Percentiles rank a stretch among this genome's conserved stretches.
Conservation (phyloP, 1,140 invertebrate species). For the Temnothorax longispinosus region DNA sequence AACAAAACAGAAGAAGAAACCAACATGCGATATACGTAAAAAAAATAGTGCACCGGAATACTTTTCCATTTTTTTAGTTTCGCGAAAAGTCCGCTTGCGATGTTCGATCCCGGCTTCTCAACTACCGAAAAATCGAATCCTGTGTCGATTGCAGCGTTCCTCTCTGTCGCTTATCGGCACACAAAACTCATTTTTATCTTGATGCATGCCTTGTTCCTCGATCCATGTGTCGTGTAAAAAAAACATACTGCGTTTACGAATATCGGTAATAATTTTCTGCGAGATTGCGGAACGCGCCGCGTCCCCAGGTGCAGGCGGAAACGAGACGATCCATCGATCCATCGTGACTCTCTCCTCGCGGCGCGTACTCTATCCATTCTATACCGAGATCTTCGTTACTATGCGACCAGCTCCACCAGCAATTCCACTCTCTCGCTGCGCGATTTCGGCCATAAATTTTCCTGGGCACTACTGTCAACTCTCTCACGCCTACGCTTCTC, state of each 20-base stretch:
- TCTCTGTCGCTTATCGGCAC: not conserved
- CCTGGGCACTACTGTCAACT: not conserved
- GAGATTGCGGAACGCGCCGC: conserved; percentile 23
- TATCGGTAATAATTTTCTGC: conserved; percentile 13
- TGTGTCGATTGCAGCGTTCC: not conserved
- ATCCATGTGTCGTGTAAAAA: not conserved
- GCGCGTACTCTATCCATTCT: not conserved
- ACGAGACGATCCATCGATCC: conserved; percentile 16
- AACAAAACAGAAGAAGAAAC: not conserved
- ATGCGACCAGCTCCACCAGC: not conserved
- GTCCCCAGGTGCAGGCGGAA: not conserved
- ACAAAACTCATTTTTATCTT: not conserved
- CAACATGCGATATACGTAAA: not conserved
- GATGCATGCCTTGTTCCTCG: not conserved
- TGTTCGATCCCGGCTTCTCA: not conserved
- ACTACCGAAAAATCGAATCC: not conserved
- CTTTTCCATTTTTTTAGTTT: not conserved
- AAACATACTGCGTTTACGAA: not conserved
- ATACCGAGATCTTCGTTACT: conserved; percentile 24
- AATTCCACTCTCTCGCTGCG: conserved; percentile 28
- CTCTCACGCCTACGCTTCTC: not conserved
- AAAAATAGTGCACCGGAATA: not conserved
- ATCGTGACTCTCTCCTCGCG: not conserved
- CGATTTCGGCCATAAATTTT: conserved; percentile 50
- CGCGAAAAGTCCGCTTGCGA: not conserved